Evolutionary conservation across 2,888 invertebrate species (phyloP), one percentile per base, ranked within the genome.

Genomic region (Anticlea derivata): DNA sequence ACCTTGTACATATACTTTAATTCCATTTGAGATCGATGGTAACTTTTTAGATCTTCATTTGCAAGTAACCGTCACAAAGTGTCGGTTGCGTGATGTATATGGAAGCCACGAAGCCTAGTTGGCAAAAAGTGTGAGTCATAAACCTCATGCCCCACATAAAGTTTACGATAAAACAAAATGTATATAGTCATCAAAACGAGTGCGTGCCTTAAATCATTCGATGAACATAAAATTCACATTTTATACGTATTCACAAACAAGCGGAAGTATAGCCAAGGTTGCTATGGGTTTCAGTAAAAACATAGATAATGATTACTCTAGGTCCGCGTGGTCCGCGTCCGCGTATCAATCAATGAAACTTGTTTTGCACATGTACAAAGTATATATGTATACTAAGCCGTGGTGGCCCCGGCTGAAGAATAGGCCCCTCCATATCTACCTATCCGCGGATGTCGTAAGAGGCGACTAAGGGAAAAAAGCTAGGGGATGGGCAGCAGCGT

Each of bases 181-280:
- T 52, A 47, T 47, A 47, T 47, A 43, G 37, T 33, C 47, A 52
- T 52, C 35, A 51, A 50, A 51, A 31, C 27, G 29, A 31, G 49
- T 27, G 54, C 52, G 50, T 40, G 41, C 34, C 31, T 23, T 24
- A 47, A 55, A 59, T 56, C 58, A 56, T 66, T 67, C 64, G 63
- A 60, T 55, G 26, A 35, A 27, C 34, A 44, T 39, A 38, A 40
- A 41, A 17, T 40, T n/a, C n/a, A n/a, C n/a, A 40, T 22, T 17
- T 23, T 10, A 34, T 3, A 22, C 20, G 10, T 33, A 45, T 39
- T 33, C 31, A 46, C 30, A 23, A 34, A 40, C 12, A 44, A 30
- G n/a, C 7, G 27, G 27, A 27, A 26, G 26, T 26, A n/a, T 5
- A 5, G 23, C 6, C 26, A 26, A 27, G 10, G 27, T 13, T 30